Conservation (phyloP, 92 coral and sea anemone species). For the Blastomussa wellsi region DNA sequence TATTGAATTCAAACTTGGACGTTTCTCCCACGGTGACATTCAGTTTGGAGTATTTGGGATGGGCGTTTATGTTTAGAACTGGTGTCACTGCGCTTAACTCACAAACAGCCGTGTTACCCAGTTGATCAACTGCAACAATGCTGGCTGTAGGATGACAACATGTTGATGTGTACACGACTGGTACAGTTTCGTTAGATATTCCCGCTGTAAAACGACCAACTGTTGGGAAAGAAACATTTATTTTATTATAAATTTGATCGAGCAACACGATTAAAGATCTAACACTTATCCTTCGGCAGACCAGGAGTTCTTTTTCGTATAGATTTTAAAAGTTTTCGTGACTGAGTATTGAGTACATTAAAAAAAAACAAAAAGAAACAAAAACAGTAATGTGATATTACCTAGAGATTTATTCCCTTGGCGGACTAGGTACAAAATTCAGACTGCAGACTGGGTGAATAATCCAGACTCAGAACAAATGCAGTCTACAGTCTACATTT, state of each 20-base stretch:
- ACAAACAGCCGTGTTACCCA: constrained; percentile 46
- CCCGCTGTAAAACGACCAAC: constrained; percentile 34
- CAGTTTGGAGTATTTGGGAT: not conserved
- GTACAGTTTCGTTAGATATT: constrained; percentile 16
- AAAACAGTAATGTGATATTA: not conserved
- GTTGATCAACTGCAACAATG: constrained; percentile 44
- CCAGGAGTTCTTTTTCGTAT: not conserved
- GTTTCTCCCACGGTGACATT: constrained; percentile 3
- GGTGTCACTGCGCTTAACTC: constrained; percentile 28
- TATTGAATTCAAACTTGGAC: constrained; percentile 15
- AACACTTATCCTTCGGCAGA: not conserved
- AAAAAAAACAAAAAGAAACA: not conserved
- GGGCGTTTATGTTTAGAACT: constrained; percentile 19
- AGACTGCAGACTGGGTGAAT: no score
- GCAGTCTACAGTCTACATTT: no score
- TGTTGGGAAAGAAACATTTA: constrained; percentile 4
- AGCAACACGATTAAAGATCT: not conserved
- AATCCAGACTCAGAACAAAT: no score
- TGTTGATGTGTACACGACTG: constrained; percentile 41
- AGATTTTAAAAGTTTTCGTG: no score
- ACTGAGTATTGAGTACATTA: not conserved
- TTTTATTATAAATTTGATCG: no score
- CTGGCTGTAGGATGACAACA: constrained; percentile 58
- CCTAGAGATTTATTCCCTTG: not conserved
- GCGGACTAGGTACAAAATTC: no score